Evolutionary conservation across 1,140 invertebrate species (phyloP).

Genomic region (Brachionus koreanus): DNA sequence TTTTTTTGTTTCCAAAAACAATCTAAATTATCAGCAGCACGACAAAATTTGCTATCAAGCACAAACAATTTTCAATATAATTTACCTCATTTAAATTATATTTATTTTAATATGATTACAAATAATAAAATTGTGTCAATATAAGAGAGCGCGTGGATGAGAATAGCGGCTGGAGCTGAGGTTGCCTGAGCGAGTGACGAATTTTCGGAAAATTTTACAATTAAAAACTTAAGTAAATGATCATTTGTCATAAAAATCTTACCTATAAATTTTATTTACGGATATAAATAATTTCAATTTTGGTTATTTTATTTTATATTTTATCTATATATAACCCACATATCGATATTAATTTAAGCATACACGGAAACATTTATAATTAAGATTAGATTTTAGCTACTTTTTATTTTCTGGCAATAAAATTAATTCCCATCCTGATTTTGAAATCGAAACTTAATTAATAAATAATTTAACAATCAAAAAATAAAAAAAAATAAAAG

Average conservation of each 20-base stretch:
- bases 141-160: not conserved
- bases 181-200: slow-evolving; percentile 6
- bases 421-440: slow-evolving; percentile 31
- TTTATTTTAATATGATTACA: slow-evolving; percentile 29
- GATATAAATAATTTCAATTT: slow-evolving; percentile 41
- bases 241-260: slow-evolving; percentile 41
- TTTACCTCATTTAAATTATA: slow-evolving; percentile 17
- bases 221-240: slow-evolving; percentile 37
- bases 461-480: not conserved
- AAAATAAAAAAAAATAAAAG: not conserved
- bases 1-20: not conserved
- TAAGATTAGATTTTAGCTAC: slow-evolving; percentile 24
- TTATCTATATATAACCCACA: slow-evolving; percentile 9
- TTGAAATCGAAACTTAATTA: slow-evolving; percentile 27
- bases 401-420: slow-evolving; percentile 20
- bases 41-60: slow-evolving; percentile 29
- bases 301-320: not conserved
- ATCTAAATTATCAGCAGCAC: slow-evolving; percentile 29
- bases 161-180: not conserved
- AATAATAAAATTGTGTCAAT: slow-evolving; percentile 24
- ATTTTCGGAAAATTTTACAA: slow-evolving; percentile 28
- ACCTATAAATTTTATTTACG: slow-evolving; percentile 37
- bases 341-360: slow-evolving; percentile 20
- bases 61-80: slow-evolving; percentile 17
- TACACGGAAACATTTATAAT: slow-evolving; percentile 37